These are phyloP conservation scores for Morpho deidamia DNA, from an alignment of 2,888 invertebrate genomes.

Conservation along the genomic window DNA sequence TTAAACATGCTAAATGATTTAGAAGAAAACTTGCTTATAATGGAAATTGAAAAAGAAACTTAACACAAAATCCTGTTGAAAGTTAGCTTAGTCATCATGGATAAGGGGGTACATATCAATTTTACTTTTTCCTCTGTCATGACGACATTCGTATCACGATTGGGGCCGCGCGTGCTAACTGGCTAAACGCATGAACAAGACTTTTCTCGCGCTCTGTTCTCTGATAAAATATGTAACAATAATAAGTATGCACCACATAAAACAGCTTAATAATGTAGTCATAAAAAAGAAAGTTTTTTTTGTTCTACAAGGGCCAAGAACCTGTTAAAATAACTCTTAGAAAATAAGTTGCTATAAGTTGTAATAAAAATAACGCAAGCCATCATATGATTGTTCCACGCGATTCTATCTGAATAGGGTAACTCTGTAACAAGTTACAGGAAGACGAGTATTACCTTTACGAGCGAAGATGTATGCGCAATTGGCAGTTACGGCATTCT, in stretches of 20 bases:
- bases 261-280: conserved; percentile 17
- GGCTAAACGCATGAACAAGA: conserved; percentile 31
- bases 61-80: conserved; percentile 62
- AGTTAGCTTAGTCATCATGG: conserved; percentile 55
- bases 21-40: conserved; percentile 15
- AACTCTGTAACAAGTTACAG: conserved; percentile 53
- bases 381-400: conserved; percentile 22
- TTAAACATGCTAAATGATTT: neutral
- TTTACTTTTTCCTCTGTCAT: conserved; percentile 71
- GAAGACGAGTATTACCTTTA: conserved; percentile 54
- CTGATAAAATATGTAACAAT: conserved; percentile 30
- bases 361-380: conserved; percentile 13
- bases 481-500: conserved; percentile 59
- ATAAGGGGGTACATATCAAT: conserved; percentile 59
- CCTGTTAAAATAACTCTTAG: conserved; percentile 4
- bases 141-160: conserved; percentile 70
- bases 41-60: conserved; percentile 29
- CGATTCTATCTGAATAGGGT: conserved; percentile 41
- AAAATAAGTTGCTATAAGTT: conserved; percentile 4
- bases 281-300: conserved; percentile 22
- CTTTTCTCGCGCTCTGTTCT: conserved; percentile 27
- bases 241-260: conserved; percentile 24
- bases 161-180: conserved; percentile 63
- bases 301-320: neutral
- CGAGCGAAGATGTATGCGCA: conserved; percentile 54